A percentile compares a stretch with the other conserved stretches of the same genome.
Evolutionary conservation across 2,888 invertebrate species (phyloP).

Genomic region (Cryptocheilus praepositus): DNA sequence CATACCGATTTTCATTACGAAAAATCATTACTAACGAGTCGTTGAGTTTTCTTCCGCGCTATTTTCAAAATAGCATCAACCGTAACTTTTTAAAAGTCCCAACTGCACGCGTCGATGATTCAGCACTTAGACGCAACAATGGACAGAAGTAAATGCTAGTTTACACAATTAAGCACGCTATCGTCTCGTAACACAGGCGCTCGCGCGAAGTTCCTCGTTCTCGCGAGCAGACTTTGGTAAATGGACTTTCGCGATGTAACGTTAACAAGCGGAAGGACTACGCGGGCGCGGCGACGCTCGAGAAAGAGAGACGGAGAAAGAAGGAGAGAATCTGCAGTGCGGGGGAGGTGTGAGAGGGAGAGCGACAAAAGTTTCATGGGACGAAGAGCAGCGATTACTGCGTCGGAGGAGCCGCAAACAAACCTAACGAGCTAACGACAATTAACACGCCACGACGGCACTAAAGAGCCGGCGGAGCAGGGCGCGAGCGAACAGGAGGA

Average conservation of each 20-base stretch:
- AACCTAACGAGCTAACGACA: conserved; percentile 47
- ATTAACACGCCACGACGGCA: conserved; percentile 38
- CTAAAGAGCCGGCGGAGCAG: background rate
- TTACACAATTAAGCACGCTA: too few species aligned
- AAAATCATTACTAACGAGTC: too few species aligned
- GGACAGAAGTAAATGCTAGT: too few species aligned
- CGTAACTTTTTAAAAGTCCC: too few species aligned
- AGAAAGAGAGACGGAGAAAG: conserved; percentile 22
- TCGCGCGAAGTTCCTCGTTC: background rate
- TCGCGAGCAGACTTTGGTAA: background rate
- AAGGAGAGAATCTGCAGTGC: conserved; percentile 12
- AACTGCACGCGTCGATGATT: too few species aligned
- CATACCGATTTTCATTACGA: too few species aligned
- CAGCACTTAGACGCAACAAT: too few species aligned
- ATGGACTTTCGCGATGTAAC: conserved; percentile 2
- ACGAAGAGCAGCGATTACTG: conserved; percentile 12
- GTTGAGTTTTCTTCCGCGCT: too few species aligned
- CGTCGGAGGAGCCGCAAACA: conserved; percentile 43
- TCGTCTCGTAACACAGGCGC: too few species aligned
- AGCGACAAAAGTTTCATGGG: conserved; percentile 16
- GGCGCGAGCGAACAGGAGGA: background rate
- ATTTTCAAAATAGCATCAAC: too few species aligned
- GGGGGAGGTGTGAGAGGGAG: conserved; percentile 1
- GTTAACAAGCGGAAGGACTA: background rate
- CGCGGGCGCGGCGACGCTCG: background rate